phyloP scores from a whole-genome alignment of 2,797 vertebrate genomes.

The Schizopygopsis malacanthus region DNA sequence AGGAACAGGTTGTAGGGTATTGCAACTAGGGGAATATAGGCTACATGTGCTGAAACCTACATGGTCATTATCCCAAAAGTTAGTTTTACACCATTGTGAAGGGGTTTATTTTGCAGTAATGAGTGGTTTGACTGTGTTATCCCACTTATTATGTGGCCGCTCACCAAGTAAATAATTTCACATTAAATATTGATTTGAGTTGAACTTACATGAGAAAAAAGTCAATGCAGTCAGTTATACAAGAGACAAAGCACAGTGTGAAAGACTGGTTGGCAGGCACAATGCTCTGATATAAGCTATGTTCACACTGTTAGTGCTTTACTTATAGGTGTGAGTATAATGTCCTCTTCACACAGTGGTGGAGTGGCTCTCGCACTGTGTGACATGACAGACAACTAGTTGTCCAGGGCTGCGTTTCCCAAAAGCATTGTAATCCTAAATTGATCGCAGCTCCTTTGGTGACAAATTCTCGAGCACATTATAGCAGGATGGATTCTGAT shows the following conservation, averaged over 20 bases:
- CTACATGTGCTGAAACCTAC: background rate
- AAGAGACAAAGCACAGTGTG: background rate
- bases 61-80: background rate
- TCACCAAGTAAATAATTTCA: background rate
- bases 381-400: background rate
- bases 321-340: too few species aligned
- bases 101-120: background rate
- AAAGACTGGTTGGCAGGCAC: background rate
- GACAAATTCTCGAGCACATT: too few species aligned
- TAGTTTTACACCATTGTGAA: background rate
- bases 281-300: background rate
- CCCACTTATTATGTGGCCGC: background rate
- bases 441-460: too few species aligned
- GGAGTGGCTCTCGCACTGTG: background rate
- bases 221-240: background rate
- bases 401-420: too few species aligned
- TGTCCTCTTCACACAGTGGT: background rate
- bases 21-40: background rate
- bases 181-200: background rate
- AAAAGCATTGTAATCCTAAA: too few species aligned
- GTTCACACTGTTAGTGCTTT: background rate
- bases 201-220: background rate
- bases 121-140: background rate
- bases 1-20: background rate
- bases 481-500: too few species aligned